These are phyloP conservation scores for Anastrepha ludens DNA, from an alignment of 1,140 invertebrate species.

Conservation along the genomic window DNA sequence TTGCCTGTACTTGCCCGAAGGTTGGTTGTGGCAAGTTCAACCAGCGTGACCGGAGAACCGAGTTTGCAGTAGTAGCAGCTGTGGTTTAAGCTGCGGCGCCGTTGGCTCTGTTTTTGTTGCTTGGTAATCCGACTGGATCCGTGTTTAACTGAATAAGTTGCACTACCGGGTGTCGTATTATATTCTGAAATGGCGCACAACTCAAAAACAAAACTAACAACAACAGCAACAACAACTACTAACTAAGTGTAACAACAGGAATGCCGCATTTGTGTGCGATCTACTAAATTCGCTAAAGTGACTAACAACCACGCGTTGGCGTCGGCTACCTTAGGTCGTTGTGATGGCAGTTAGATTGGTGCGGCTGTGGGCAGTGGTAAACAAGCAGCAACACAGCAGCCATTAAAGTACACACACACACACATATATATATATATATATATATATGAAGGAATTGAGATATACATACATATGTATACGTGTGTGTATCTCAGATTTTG, in stretches of 20 bases:
- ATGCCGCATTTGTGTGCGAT: not conserved
- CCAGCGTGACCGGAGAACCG: not conserved
- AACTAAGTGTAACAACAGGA: not conserved
- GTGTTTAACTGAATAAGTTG: constrained; percentile 37
- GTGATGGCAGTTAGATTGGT: not conserved
- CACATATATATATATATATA: no score
- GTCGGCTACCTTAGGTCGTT: not conserved
- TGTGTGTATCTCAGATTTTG: no score
- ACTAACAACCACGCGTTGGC: not conserved
- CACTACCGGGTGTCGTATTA: constrained; percentile 28
- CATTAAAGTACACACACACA: no score
- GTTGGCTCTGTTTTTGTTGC: not conserved
- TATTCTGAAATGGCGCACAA: not conserved
- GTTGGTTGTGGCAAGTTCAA: not conserved
- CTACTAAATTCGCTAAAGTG: not conserved
- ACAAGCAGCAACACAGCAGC: no score
- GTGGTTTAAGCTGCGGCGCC: not conserved
- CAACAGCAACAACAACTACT: not conserved
- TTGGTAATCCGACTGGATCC: constrained; percentile 32
- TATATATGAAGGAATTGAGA: not conserved
- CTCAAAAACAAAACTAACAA: not conserved
- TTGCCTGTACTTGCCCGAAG: constrained; percentile 4
- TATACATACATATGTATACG: not conserved
- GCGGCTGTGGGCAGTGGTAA: not conserved
- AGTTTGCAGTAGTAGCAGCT: not conserved